phyloP scores from a whole-genome alignment of 2,797 vertebrate genomes.

The Melanitta fusca region DNA sequence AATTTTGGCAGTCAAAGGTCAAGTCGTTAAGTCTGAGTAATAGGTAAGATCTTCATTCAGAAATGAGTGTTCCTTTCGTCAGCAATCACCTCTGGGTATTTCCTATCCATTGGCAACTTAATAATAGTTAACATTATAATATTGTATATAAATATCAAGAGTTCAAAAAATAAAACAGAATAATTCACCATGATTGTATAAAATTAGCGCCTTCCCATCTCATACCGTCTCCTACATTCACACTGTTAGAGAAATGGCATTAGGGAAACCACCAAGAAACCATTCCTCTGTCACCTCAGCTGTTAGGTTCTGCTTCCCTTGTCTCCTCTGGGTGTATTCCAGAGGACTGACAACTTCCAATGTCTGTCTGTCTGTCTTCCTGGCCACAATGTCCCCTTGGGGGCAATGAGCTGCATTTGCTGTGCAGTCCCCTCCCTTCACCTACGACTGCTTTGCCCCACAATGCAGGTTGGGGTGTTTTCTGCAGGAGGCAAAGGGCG shows the following conservation, averaged over 20 bases:
- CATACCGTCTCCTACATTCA: rapidly evolving
- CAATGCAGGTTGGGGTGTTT: rapidly evolving
- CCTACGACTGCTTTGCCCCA: rapidly evolving
- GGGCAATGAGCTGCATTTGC: not conserved
- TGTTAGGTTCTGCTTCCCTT: rapidly evolving
- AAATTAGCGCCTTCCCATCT: not conserved
- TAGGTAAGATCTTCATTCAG: not conserved
- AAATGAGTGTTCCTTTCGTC: not conserved
- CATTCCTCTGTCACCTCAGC: rapidly evolving
- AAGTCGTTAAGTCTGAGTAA: not conserved
- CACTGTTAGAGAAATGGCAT: not conserved
- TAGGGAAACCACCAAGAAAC: not conserved
- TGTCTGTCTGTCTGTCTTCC: not conserved
- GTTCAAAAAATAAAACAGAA: not conserved
- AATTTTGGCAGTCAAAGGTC: not conserved
- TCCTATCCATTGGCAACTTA: not conserved
- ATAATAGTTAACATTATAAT: not conserved
- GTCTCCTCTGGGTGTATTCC: not conserved
- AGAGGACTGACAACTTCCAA: not conserved
- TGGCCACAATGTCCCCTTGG: not conserved
- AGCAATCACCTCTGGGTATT: not conserved
- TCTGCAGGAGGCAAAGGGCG: not conserved
- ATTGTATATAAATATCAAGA: not conserved
- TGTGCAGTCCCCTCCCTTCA: not conserved
- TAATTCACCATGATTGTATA: not conserved